These are phyloP conservation scores for Nipponia nippon DNA, from an alignment of 2,113 vertebrate genomes.

Conservation along the genomic window DNA sequence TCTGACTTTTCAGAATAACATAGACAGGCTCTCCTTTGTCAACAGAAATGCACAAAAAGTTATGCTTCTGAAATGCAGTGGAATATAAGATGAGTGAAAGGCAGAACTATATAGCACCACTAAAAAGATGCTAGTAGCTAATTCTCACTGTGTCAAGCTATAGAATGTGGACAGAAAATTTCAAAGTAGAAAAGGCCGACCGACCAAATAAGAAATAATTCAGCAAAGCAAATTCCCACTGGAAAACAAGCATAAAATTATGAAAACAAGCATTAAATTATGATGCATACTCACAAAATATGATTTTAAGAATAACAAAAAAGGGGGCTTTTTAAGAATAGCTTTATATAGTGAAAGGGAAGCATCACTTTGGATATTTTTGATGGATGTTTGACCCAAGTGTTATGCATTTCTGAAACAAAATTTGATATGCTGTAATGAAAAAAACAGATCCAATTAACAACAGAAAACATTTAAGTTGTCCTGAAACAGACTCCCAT, in stretches of 20 bases:
- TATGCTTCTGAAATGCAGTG: not conserved
- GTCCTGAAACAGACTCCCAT: not conserved
- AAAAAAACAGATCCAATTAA: not conserved
- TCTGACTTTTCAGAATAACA: not conserved
- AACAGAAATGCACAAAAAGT: not conserved
- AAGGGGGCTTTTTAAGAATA: not conserved
- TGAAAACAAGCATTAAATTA: not conserved
- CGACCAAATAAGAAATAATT: not conserved
- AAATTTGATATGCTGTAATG: not conserved
- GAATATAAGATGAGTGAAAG: not conserved
- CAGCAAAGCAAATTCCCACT: not conserved
- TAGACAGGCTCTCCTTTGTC: not conserved
- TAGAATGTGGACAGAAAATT: not conserved
- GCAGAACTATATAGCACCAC: not conserved
- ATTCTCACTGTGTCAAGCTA: not conserved
- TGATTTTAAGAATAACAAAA: not conserved
- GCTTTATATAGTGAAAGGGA: not conserved
- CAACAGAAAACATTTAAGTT: not conserved
- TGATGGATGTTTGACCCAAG: not conserved
- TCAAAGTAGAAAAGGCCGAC: not conserved
- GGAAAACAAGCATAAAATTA: not conserved
- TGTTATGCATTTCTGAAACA: not conserved
- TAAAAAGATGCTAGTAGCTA: not conserved
- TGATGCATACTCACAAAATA: not conserved
- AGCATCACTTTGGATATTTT: not conserved